phyloP scores from a whole-genome alignment of 2,113 vertebrate genomes.

The Cisticola juncidis region DNA sequence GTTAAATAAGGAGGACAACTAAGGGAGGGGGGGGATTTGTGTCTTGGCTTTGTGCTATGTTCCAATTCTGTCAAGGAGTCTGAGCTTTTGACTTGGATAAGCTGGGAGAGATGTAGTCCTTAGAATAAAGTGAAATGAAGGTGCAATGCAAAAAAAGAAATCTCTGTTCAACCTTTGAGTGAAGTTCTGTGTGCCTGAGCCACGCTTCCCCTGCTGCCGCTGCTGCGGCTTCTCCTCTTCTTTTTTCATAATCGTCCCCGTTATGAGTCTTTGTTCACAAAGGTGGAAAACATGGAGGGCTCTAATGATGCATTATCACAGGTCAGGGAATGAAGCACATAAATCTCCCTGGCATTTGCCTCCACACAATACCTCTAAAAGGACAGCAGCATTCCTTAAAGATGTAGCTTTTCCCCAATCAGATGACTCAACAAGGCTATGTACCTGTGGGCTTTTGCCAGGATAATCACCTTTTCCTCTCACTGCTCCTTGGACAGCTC shows the following conservation, averaged over 20 bases:
- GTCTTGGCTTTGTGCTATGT: background rate
- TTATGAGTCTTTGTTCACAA: constrained; percentile 43
- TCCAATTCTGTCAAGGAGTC: constrained; percentile 8
- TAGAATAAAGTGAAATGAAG: background rate
- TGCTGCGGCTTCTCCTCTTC: background rate
- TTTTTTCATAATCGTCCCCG: background rate
- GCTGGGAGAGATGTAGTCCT: background rate
- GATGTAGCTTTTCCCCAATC: background rate
- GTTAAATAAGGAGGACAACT: background rate
- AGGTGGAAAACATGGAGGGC: constrained; percentile 43
- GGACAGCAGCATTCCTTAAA: background rate
- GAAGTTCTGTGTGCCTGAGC: background rate
- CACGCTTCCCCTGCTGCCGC: background rate
- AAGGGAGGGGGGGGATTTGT: no score
- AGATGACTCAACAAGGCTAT: background rate
- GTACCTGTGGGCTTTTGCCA: constrained; percentile 36
- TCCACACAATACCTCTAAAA: background rate
- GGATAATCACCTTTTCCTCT: constrained; percentile 48
- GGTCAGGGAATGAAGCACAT: constrained; percentile 52
- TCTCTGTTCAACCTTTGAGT: background rate
- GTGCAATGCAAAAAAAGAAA: background rate
- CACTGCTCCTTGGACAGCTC: background rate
- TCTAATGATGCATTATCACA: constrained; percentile 53
- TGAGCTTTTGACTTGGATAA: background rate
- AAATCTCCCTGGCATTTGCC: constrained; percentile 24